Base-by-base conservation (phyloP, 2,113 vertebrate genomes). In the Nettapus auritus region DNA sequence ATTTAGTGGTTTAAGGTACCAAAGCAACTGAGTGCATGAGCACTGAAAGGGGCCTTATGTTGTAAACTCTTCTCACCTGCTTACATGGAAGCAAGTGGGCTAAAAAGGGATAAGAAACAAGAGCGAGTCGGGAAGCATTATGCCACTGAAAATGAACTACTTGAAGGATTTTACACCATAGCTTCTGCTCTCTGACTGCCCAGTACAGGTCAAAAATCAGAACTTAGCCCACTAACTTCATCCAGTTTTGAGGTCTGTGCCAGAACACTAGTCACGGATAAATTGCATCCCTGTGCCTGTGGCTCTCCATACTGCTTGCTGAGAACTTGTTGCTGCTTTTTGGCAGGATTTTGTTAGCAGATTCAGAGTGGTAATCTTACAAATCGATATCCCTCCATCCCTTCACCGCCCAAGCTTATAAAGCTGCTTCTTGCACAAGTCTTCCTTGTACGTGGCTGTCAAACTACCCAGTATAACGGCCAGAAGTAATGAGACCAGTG, bases 361-460 rank as follows among this genome's bases (percentile, higher is more conserved):
- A 28, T 38, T 57, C 44, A 73, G 55, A 23, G 22, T 46, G 50
- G 76, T 31, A 53, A 13, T 26, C 31, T 82, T 74, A 26, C 33
- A 36, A 76, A n/a, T 50, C 31, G 73, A 25, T 9, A 11, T 0
- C 1, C 22, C 16, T 48, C 20, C 46, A 48, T 48, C 46, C 46
- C 46, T 48, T 11, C 46, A 48, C 20, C 12, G 22, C 8, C 33
- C 21, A 20, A 44, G 9, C 19, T 44, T 56, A 44, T 0, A 66
- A 34, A 87, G 53, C 13, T 36, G n/a, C 7, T 59, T n/a, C 75
- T 29, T 85, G 33, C 34, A 66, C 7, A 15, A 20, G 6, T 56
- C 71, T 86, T 74, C 3, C 1, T 52, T 59, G n/a, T 16, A 40
- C 48, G 22, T 0, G 0, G 4, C 17, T n/a, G 42, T 56, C 67